Base-by-base conservation (phyloP, 2,888 invertebrate species). In the Tigriopus californicus region DNA sequence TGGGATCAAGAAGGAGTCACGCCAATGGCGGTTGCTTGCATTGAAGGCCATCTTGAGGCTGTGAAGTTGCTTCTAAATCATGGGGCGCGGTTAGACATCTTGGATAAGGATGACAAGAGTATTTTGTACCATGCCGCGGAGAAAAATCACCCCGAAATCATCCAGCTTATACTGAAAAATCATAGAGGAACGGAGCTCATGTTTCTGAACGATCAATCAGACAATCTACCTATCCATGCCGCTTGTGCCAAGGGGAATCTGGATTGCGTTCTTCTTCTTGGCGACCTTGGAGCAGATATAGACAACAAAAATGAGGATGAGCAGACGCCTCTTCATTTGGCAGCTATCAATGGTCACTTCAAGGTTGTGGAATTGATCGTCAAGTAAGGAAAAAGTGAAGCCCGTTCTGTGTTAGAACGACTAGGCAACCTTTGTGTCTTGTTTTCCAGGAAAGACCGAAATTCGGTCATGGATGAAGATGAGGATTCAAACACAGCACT, bases 231-330 rank as follows among this genome's bases (percentile, higher is more conserved):
- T 1, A 66, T 77, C 11, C 77, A 77, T 65, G 68, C 76, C 66
- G 75, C 76, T 1, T 76, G 77, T 1, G 73, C 75, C 63, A 70
- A 70, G 62, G 77, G 77, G 2, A 73, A 76, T 65, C 68, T 75
- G 60, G 71, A 70, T 15, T 75, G 76, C 0, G 73, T 74, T 62
- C 69, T 67, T 52, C 68, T 69, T 58, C 65, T 76, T 15, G 66
- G 76, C 41, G 69, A 70, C 55, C 67, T 73, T 66, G 72, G 72
- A 52, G 72, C 74, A 1, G 71, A 73, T 62, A 70, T 73, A 10
- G 73, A 72, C 62, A 72, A 74, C 40, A 72, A 70, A 15, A 75
- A 75, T 58, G 67, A 69, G 60, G 74, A 73, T 62, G 74, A 73
- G 3, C 74, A 74, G 64, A 75, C 74, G 0, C 74, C 75, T 1